Evolutionary conservation across 2,888 invertebrate genomes (phyloP), one percentile per base, ranked within the genome.

Genomic region (Melanostoma scalare): DNA sequence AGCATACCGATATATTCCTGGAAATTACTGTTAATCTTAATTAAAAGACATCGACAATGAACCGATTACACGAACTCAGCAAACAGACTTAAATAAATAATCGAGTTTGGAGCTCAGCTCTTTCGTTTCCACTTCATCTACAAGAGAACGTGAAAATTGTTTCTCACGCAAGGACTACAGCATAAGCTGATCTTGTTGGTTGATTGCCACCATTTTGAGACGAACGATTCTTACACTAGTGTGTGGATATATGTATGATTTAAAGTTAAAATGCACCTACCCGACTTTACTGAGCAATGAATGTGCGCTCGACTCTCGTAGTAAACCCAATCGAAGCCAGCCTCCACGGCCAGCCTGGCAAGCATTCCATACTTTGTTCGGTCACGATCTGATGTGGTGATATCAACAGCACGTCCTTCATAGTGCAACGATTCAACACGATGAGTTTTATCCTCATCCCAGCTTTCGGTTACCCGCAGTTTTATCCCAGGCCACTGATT

Each of bases 301-400:
- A 99, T 98, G 91, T 98, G 97, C 10, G 96, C 95, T 87, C 97
- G 94, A 90, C 97, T 96, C 92, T 98, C 98, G 91, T 98, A 99
- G 93, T 96, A 98, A 85, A 99, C 99, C 98, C 98, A 99, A 93
- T 99, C 98, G 93, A 99, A 99, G 89, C 98, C 98, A 35, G 98
- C 98, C 91, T 98, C 98, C 79, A 98, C 97, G 0, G 99, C 99
- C 73, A 99, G 93, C 81, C 98, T 93, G 55, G 98, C 99, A 89
- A 99, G 93, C 97, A 98, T 97, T 86, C 98, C 98, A 92, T 98
- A 96, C 93, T 98, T 98, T 91, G 96, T 94, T 80, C 96, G 94
- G 92, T 98, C 98, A 71, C 96, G 93, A 93, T 98, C 98, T 87
- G 96, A 96, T 87, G 98, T 98, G 86, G 97, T 97, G 89, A 99